These are phyloP conservation scores for Enteromius fasciolatus DNA, from an alignment of 2,797 vertebrate genomes.

Conservation along the genomic window DNA sequence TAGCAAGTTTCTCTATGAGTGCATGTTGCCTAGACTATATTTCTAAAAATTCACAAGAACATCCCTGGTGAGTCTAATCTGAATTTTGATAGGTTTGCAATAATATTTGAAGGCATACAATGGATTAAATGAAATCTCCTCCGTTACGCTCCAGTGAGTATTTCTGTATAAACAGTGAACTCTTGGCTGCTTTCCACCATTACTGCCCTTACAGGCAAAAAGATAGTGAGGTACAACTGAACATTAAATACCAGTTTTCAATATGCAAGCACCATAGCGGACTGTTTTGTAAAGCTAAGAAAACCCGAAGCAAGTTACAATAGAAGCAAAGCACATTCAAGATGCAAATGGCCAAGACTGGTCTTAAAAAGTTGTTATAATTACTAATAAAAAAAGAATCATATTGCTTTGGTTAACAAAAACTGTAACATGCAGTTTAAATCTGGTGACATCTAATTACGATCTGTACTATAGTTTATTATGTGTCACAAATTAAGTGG, in stretches of 20 bases:
- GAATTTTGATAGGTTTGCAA: background rate
- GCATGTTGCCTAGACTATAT: background rate
- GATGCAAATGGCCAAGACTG: background rate
- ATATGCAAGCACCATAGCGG: background rate
- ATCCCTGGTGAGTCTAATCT: background rate
- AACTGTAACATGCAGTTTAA: background rate
- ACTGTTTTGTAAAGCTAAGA: background rate
- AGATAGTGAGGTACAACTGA: background rate
- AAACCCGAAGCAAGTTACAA: background rate
- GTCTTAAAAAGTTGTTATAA: background rate
- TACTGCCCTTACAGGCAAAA: background rate
- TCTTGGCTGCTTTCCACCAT: background rate
- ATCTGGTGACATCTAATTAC: background rate
- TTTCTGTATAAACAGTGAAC: constrained; percentile 4
- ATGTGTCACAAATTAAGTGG: constrained; percentile 31
- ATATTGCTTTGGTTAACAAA: background rate
- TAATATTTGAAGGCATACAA: background rate
- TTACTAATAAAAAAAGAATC: background rate
- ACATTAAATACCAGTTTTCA: background rate
- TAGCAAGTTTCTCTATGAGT: background rate
- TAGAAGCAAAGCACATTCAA: background rate
- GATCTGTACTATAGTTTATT: constrained; percentile 37
- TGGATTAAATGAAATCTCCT: background rate
- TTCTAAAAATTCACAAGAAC: background rate
- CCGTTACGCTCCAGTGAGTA: background rate